phyloP scores from a whole-genome alignment of 2,113 vertebrate species.

The Sminthopsis crassicaudata region DNA sequence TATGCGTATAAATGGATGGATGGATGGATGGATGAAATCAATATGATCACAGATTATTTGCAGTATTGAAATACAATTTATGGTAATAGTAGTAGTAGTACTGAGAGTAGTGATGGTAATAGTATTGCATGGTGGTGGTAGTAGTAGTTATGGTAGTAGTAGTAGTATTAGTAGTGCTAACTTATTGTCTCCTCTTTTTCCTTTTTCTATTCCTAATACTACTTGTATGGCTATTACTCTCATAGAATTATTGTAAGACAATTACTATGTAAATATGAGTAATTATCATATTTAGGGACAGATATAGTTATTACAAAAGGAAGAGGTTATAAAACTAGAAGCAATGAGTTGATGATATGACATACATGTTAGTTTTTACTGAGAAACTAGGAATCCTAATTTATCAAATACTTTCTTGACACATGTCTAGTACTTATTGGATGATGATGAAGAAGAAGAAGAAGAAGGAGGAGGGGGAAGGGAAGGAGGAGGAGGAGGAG shows the following conservation, averaged over 20 bases:
- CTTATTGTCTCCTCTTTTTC: no score
- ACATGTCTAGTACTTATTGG: background rate
- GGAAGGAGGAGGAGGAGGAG: fast-evolving
- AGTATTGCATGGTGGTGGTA: background rate
- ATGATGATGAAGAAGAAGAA: no score
- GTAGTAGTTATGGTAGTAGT: no score
- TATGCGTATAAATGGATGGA: no score
- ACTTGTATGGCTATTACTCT: no score
- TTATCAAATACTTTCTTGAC: background rate
- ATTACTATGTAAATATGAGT: no score
- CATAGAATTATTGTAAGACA: no score
- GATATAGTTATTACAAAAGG: background rate
- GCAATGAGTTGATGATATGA: background rate
- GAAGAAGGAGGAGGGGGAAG: no score
- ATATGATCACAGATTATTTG: background rate
- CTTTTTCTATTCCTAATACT: no score
- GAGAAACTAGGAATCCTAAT: background rate
- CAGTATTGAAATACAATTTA: background rate
- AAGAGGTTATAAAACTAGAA: background rate
- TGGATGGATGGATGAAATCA: background rate
- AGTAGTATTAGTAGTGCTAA: no score
- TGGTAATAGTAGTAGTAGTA: background rate
- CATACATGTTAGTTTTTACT: background rate
- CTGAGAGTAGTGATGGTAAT: background rate
- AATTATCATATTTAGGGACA: no score